Conservation (phyloP, 2,888 invertebrate species). For the Lycocerus yunnanus region DNA sequence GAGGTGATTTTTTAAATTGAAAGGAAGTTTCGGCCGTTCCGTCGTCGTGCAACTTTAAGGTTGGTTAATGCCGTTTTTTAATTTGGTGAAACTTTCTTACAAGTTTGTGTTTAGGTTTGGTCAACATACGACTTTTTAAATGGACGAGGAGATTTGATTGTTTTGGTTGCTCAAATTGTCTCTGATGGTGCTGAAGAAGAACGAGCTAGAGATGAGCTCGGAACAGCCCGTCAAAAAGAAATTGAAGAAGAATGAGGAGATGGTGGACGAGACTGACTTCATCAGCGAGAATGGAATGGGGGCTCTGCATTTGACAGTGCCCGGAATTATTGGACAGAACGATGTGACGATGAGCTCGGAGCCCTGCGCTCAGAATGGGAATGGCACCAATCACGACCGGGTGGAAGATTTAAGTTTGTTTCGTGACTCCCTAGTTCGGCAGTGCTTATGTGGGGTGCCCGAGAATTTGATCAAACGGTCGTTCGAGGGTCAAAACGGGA, state of each 20-base stretch:
- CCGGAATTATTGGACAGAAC: background rate
- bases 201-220: conserved; percentile 68
- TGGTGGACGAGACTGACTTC: conserved; percentile 63
- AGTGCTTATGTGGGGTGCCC: conserved; percentile 78
- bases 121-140: background rate
- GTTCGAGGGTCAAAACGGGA: conserved; percentile 63
- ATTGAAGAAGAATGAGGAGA: conserved; percentile 67
- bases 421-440: conserved; percentile 71
- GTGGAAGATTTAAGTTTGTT: conserved; percentile 55
- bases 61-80: background rate
- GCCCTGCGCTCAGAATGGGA: background rate
- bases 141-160: background rate
- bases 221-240: conserved; percentile 87
- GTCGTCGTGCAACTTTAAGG: background rate
- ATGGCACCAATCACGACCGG: conserved; percentile 16
- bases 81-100: background rate
- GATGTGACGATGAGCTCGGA: background rate
- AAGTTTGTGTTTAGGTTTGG: background rate
- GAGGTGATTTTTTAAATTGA: conserved; percentile 18
- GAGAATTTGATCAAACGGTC: conserved; percentile 72
- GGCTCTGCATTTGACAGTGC: conserved; percentile 43
- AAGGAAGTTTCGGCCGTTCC: background rate
- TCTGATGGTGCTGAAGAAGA: conserved; percentile 70
- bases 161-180: conserved; percentile 17
- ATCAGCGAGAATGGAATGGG: conserved; percentile 57